These are phyloP conservation scores for Tachina lurida DNA, from an alignment of 2,888 invertebrate species.

Conservation along the genomic window DNA sequence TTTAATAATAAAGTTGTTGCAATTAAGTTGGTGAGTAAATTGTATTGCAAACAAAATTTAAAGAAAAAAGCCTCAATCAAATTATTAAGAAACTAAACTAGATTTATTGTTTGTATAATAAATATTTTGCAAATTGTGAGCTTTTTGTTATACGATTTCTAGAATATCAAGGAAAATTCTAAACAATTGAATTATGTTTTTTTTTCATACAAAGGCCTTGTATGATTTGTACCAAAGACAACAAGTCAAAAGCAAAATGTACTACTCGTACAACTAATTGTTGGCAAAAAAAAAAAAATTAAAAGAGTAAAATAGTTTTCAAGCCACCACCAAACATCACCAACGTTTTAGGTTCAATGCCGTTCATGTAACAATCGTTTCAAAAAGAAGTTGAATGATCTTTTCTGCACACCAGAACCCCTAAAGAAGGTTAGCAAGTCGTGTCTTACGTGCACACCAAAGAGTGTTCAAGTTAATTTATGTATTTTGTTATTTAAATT, in stretches of 20 bases:
- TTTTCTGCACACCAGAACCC: constrained; percentile 56
- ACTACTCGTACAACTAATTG: neutral
- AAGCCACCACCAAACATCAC: constrained; percentile 26
- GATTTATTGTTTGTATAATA: constrained; percentile 31
- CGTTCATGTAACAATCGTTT: constrained; percentile 54
- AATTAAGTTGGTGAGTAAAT: constrained; percentile 1
- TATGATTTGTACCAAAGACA: constrained; percentile 3
- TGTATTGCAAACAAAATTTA: neutral
- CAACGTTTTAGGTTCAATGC: constrained; percentile 64
- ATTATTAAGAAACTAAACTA: constrained; percentile 35
- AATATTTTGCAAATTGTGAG: neutral
- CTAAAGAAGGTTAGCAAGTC: constrained; percentile 60
- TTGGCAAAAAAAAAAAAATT: neutral
- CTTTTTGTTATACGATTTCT: constrained; percentile 41
- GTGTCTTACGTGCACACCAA: neutral
- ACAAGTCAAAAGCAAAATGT: neutral
- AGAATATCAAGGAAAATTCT: constrained; percentile 63
- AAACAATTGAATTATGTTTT: constrained; percentile 35
- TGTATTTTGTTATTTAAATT: constrained; percentile 21
- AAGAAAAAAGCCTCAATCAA: constrained; percentile 9
- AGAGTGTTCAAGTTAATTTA: constrained; percentile 23
- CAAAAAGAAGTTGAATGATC: constrained; percentile 63
- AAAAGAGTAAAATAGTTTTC: constrained; percentile 36
- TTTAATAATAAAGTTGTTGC: constrained; percentile 12
- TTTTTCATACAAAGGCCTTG: constrained; percentile 34